Base-by-base conservation (phyloP, 2,113 vertebrate genomes). In the Entomyzon cyanotis region DNA sequence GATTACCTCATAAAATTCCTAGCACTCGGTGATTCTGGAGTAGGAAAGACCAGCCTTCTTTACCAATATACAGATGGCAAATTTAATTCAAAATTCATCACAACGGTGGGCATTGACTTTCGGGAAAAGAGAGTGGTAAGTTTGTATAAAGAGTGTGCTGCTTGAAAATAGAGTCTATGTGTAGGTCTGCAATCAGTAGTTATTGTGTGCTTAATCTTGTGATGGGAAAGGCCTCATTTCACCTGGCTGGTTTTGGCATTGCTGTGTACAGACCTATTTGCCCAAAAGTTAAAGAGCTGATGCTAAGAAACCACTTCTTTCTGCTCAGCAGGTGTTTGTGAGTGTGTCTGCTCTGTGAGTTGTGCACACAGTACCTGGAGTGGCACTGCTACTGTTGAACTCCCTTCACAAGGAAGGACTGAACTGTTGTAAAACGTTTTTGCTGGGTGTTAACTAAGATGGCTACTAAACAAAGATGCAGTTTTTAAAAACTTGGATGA, bases 1-100 rank as follows among this genome's bases (percentile, higher is more conserved):
- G 99, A 99, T 98, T 99, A 99, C 98, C 99, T 99, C 97, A 99
- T 99, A 98, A 99, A 99, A 95, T 99, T 99, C 97, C 97, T 99
- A 95, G 99, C 99, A 18, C 98, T 99, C 0, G 99, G 99, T 44
- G 99, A 99, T 91, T 99, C 99, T 49, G 99, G 99, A 49, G 99
- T 99, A 71, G 99, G 99, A 87, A 99, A 99, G 96, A 99, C 99
- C 58, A 99, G 99, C 96, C 99, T 99, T 53, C 98, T 99, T 56
- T 99, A 99, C 96, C 99, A 99, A 69, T 99, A 99, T 89, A 99
- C 99, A 13, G 99, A 99, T 97, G 98, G 98, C 86, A 99, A 99
- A 92, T 99, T 99, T 94, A 99, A 99, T 97, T 99, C 99, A 87
- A 99, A 99, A 91, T 99, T 99, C 94, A 99, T 99, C 97, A 99